Evolutionary conservation across 2,888 invertebrate species (phyloP), one percentile per base, ranked within the genome.

Genomic region (Monoplex corrugatus): DNA sequence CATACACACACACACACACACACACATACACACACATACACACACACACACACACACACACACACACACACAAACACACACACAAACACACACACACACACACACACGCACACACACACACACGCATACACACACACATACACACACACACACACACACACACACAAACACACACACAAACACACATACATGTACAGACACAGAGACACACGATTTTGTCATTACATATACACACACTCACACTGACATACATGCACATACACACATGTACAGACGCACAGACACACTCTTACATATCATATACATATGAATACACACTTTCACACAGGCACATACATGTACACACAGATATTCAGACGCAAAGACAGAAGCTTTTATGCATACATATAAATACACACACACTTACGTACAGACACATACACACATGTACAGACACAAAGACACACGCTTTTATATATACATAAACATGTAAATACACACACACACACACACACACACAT

Each of bases 161-260:
- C 75, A 44, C 75, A 78, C 87, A 45, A 43, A 45, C 80, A 45
- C 87, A 78, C 78, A 78, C n/a, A 32, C 35, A 72, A 8, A 72
- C 72, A 72, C 72, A 35, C 72, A 72, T 35, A 72, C 72, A 35
- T 35, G 35, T 35, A 72, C 72, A 16, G 32, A 5, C 72, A 2
- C 72, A 32, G 32, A 32, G 32, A 32, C 72, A 6, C 72, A 32
- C n/a, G n/a, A n/a, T n/a, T n/a, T n/a, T n/a, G n/a, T n/a, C n/a
- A n/a, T n/a, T n/a, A n/a, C 78, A 45, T 44, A 35, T 45, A 45
- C 87, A 45, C 87, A 32, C 86, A 32, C 57, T 32, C 86, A 32
- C 87, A 43, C 87, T 43, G 63, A 35, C 86, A 63, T 63, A 86
- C 82, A 82, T 43, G 40, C 82, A 82, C 82, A 82, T 43, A 82